Conservation (phyloP, 2,888 invertebrate species). For the Eristalis tenax region DNA sequence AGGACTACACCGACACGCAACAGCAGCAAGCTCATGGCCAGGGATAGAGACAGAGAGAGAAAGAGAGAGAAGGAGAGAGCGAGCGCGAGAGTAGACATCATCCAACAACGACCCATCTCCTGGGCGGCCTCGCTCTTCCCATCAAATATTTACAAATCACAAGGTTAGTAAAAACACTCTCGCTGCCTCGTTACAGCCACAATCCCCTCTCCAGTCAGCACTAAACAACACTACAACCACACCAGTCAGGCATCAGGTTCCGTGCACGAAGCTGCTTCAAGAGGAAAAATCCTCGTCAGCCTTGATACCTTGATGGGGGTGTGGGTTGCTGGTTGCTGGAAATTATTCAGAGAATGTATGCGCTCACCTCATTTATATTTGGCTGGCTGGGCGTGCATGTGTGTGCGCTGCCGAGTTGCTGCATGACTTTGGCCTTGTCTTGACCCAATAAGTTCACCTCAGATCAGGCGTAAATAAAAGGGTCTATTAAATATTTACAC, state of each 20-base stretch:
- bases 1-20: background rate
- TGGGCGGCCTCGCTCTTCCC: background rate
- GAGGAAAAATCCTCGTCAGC: background rate
- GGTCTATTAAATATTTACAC: slow-evolving; percentile 65
- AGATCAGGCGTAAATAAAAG: slow-evolving; percentile 67
- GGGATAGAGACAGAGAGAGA: background rate
- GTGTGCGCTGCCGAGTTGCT: background rate
- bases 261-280: background rate
- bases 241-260: background rate
- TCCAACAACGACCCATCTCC: background rate
- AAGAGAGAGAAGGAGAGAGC: slow-evolving; percentile 18
- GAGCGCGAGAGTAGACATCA: background rate
- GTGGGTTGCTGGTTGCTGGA: background rate
- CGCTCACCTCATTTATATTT: background rate
- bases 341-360: background rate
- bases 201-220: background rate
- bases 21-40: background rate
- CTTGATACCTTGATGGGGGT: background rate
- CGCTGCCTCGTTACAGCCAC: background rate
- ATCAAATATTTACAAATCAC: slow-evolving; percentile 54
- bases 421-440: slow-evolving; percentile 23
- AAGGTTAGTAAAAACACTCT: slow-evolving; percentile 31
- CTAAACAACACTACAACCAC: background rate
- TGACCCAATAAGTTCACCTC: slow-evolving; percentile 55
- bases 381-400: background rate